Base-by-base conservation (phyloP, 2,113 vertebrate species). In the Clarias macrocephalus region DNA sequence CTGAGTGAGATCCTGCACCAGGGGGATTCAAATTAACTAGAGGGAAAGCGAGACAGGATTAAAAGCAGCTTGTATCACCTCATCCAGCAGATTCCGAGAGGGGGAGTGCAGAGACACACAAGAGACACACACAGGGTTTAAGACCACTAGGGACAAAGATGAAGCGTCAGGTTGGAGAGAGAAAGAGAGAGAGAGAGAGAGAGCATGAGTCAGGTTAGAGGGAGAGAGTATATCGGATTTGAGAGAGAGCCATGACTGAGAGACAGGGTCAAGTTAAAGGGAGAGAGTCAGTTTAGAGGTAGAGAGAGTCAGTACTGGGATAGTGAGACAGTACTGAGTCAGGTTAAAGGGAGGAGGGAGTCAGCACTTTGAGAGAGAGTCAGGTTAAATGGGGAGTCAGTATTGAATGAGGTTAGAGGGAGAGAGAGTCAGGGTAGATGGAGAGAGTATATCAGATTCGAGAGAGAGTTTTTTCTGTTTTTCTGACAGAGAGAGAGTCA, bases 21-120 rank as follows among this genome's bases (percentile, higher is more conserved):
- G 80, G 75, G 80, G 84, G 65, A 88, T 83, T 89, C 23, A 86
- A 86, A 88, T 86, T 48, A 83, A 48, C 80, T 37, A 57, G 75
- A 68, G 80, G 23, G 86, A 83, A 56, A 75, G 52, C 42, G 33
- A 66, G 72, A 66, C 65, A 80, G 80, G 89, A 88, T 88, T 88
- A 76, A 80, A 66, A 84, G 75, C 81, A 75, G 59, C 81, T 86
- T 75, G 68, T 80, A 80, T 82, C 85, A 88, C 54, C 79, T 80
- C 83, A 59, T 85, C 48, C 1, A 75, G 75, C 52, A 30, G 82
- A 80, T 83, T 84, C 79, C 56, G 68, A 37, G 62, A 33, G 25
- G 18, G 30, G 52, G 37, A 25, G n/a, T 1, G 57, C 2, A 82
- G 86, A 81, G 52, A 65, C 13, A 25, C 70, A 75, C n/a, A 57